Base-by-base conservation (phyloP, 2,113 vertebrate genomes). In the Ancistrus triradiatus region DNA sequence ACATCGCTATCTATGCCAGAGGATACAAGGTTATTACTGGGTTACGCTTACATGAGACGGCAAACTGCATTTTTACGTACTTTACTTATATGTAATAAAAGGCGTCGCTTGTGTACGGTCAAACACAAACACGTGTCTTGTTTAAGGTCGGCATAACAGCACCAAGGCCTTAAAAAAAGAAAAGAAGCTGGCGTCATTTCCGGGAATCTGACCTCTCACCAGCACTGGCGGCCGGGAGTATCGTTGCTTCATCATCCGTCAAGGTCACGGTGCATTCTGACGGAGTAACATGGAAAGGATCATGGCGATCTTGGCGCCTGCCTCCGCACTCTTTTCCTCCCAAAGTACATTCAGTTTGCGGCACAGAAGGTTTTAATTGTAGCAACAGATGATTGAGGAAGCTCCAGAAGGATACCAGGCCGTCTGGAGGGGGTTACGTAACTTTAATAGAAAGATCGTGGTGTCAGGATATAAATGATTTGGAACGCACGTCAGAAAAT, bases 271-370 rank as follows among this genome's bases (percentile, higher is more conserved):
- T 73, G 1, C 81, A 84, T 86, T 89, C 87, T 82, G 77, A 76
- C 63, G 79, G 76, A 81, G 87, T 89, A 83, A 81, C 86, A 84
- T 81, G 79, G 80, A 89, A 72, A 90, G 88, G 88, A 83, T 91
- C 90, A 88, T 49, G 40, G 15, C 70, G 87, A 87, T 84, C 88
- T 87, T 89, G 88, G 86, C 85, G 83, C 76, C 31, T 8, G 13
- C 13, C 10, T 62, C 19, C 24, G 63, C 63, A n/a, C 13, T 58
- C 25, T 28, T 65, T 68, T 37, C 37, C 14, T 17, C 21, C 14
- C 15, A 7, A 25, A 55, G 56, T 33, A 35, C 28, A 35, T 37
- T n/a, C n/a, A n/a, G n/a, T 27, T 31, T 7, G 3, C n/a, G 14
- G 33, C 25, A 31, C 46, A 42, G 27, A 46, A 46, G 11, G 17